Conservation (phyloP, 2,888 invertebrate species). For the Latrodectus elegans region DNA sequence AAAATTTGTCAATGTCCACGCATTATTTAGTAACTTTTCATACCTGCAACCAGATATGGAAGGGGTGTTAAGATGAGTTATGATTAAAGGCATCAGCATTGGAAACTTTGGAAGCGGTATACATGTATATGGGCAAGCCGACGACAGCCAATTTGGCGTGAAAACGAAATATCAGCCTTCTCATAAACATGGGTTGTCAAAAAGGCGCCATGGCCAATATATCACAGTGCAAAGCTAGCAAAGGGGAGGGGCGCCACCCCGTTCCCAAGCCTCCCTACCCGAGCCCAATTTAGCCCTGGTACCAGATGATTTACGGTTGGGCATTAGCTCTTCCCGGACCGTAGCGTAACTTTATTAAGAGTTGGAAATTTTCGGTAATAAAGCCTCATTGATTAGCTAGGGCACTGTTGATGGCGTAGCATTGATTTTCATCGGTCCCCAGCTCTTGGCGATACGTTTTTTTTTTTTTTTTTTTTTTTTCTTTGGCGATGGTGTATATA, state of each 20-base stretch:
- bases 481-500: slow-evolving; percentile 4
- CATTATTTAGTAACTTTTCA: background rate
- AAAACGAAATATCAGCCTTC: slow-evolving; percentile 53
- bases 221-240: slow-evolving; percentile 28
- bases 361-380: slow-evolving; percentile 66
- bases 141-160: slow-evolving; percentile 57
- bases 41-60: slow-evolving; percentile 13
- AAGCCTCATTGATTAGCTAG: slow-evolving; percentile 60
- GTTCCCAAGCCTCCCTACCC: background rate
- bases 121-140: slow-evolving; percentile 17
- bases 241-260: slow-evolving; percentile 22
- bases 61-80: slow-evolving; percentile 4
- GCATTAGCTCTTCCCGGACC: slow-evolving; percentile 46
- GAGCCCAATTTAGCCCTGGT: slow-evolving; percentile 19
- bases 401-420: slow-evolving; percentile 9
- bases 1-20: too few relatives aligned
- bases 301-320: slow-evolving; percentile 41
- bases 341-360: slow-evolving; percentile 61
- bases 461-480: slow-evolving; percentile 20
- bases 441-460: slow-evolving; percentile 23
- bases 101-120: slow-evolving; percentile 28
- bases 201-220: slow-evolving; percentile 54
- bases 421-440: slow-evolving; percentile 45
- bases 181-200: slow-evolving; percentile 62
- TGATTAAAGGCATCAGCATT: slow-evolving; percentile 13